Conservation (phyloP, 2,888 invertebrate genomes). For the Pristionchus arcanus region DNA sequence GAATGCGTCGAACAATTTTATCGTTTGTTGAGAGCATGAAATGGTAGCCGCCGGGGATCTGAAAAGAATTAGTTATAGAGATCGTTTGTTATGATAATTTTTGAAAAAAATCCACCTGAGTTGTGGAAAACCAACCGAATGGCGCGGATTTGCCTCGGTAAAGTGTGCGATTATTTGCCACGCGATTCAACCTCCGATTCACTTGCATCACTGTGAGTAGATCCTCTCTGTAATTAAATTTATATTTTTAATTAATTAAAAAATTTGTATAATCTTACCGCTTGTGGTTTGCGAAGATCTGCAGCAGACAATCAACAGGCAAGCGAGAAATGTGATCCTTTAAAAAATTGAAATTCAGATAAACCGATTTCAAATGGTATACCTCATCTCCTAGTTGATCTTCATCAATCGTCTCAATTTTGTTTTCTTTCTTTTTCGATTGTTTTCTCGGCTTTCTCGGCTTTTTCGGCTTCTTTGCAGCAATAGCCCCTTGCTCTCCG, state of each 20-base stretch:
- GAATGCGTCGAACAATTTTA: neutral
- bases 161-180: neutral
- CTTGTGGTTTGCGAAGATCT: neutral
- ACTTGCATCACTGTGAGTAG: neutral
- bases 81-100: too few species aligned
- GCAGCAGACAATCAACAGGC: neutral
- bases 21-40: neutral
- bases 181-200: neutral
- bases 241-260: neutral
- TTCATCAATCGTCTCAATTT: neutral
- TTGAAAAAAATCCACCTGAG: neutral
- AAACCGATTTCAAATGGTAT: neutral
- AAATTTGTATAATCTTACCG: neutral
- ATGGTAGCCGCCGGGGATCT: neutral
- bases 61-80: neutral
- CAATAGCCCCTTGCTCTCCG: fast-evolving
- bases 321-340: neutral
- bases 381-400: neutral
- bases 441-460: neutral
- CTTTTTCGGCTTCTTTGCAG: neutral
- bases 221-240: neutral
- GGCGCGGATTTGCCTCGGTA: neutral
- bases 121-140: neutral
- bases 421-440: neutral
- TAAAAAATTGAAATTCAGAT: too few species aligned